Base-by-base conservation (phyloP, 2,797 vertebrate genomes). In the Myripristis murdjan region DNA sequence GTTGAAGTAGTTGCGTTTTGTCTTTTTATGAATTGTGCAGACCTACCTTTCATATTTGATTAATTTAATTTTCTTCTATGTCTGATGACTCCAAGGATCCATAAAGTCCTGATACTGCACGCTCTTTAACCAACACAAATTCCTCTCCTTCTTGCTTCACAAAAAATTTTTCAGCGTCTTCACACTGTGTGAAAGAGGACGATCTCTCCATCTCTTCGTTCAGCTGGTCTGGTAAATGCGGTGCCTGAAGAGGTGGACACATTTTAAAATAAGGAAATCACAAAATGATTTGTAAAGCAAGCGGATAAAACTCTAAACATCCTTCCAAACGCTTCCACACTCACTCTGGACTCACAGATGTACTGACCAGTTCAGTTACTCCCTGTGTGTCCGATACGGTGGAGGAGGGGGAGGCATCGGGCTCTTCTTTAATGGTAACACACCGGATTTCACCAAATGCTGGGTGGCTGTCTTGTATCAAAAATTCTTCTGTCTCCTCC, bases 361-460 rank as follows among this genome's bases (percentile, higher is more conserved):
- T 12, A 49, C 9, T 47, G 41, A 49, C 54, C 35, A 60, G 49
- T 46, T 26, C 5, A 11, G 5, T 23, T 9, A 48, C 15, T 56
- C 18, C 9, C 11, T 28, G 48, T 26, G 48, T 49, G 47, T 11
- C 9, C 3, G 52, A 60, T 18, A 28, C 48, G 46, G 1, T 49
- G 23, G 31, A 6, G 16, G 35, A 62, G 28, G 48, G 14, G 52
- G 24, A 28, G 11, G 43, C 22, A 22, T 23, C 8, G 24, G 12
- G 22, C 69, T 57, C 43, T 48, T 60, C 53, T 31, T 52, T 58
- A 43, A 52, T n/a, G 18, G 22, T 20, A 12, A 54, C 61, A 61
- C 33, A 16, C 23, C 56, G 33, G 10, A 67, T 71, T 55, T 47
- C 46, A 59, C 6, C n/a, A 58, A 67, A 70, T 55, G 28, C 24